A percentile compares a stretch with the other conserved stretches of the same genome.
phyloP scores from a whole-genome alignment of 2,113 vertebrate genomes.

The Atherinomorus stipes region DNA sequence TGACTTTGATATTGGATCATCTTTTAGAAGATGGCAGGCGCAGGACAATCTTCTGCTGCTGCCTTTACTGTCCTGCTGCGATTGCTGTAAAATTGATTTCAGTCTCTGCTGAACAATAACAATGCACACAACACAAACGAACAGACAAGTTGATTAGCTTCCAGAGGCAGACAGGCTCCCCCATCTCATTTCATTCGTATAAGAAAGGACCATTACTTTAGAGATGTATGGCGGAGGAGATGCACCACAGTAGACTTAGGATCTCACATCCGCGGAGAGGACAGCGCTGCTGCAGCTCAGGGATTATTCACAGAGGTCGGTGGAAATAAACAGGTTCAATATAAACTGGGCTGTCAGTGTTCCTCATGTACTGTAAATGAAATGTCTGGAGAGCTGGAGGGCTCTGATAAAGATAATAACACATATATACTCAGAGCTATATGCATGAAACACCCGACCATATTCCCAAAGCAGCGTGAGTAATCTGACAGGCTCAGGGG shows the following conservation, averaged over 20 bases:
- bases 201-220: slow-evolving; percentile 29
- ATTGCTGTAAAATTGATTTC: slow-evolving; percentile 57
- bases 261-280: slow-evolving; percentile 1
- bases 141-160: slow-evolving; percentile 52
- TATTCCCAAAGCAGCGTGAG: slow-evolving; percentile 22
- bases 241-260: neutral
- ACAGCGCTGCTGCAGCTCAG: slow-evolving; percentile 19
- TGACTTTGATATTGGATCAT: slow-evolving; percentile 1
- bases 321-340: slow-evolving; percentile 51
- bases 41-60: slow-evolving; percentile 30
- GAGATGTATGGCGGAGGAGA: slow-evolving; percentile 26
- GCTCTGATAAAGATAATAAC: slow-evolving; percentile 56
- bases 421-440: slow-evolving; percentile 19
- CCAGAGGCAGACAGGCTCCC: slow-evolving; percentile 27
- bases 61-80: slow-evolving; percentile 37
- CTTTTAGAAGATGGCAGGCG: neutral
- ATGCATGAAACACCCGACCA: slow-evolving; percentile 18
- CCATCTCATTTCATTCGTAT: slow-evolving; percentile 40
- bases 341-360: slow-evolving; percentile 55
- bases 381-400: slow-evolving; percentile 46
- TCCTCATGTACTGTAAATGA: slow-evolving; percentile 57
- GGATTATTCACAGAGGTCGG: slow-evolving; percentile 43
- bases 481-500: slow-evolving; percentile 42
- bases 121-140: slow-evolving; percentile 13
- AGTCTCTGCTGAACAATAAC: slow-evolving; percentile 40